Evolutionary conservation across 2,113 vertebrate genomes (phyloP), one percentile per base, ranked within the genome.

Genomic region (Anguilla japonica): DNA sequence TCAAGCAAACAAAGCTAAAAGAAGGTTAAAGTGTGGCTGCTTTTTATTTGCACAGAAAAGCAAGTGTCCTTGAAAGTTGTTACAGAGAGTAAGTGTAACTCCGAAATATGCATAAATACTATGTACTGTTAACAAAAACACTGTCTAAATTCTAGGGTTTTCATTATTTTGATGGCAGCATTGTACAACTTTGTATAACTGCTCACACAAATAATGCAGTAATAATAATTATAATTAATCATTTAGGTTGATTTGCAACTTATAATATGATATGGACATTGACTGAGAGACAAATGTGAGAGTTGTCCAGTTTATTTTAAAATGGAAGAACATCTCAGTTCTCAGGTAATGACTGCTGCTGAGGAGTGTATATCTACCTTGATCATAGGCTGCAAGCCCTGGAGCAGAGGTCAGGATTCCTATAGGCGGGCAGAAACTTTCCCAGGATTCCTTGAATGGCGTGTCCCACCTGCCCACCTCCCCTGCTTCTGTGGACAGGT

Each of bases 371-470:
- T 39, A 4, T 82, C 6, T 81, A 2, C 50, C 81, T 87, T 83
- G 60, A 84, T 56, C 83, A 9, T 83, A 89, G 88, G 81, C 78
- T 83, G 78, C 63, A 81, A 88, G 75, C 90, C 90, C 91, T 88
- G 91, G 88, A 82, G 91, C 92, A 85, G 93, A 93, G n/a, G 80
- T 91, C 85, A 88, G 88, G 88, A 91, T 85, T 87, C 87, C 89
- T 85, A 89, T 83, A 84, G 92, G 90, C 16, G 87, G 84, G 40
- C 85, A 82, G n/a, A 87, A 87, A 41, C 91, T 91, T 88, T 93
- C 91, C 86, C 82, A 91, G 89, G 91, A 92, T 93, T 92, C 93
- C 83, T 91, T 92, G 40, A 88, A 91, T 34, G 89, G 89, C 87
- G 86, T 89, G 86, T 89, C 91, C 78, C 84, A 90, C 82, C 88